phyloP scores from a whole-genome alignment of 2,113 vertebrate genomes.

The Triplophysa dalaica region DNA sequence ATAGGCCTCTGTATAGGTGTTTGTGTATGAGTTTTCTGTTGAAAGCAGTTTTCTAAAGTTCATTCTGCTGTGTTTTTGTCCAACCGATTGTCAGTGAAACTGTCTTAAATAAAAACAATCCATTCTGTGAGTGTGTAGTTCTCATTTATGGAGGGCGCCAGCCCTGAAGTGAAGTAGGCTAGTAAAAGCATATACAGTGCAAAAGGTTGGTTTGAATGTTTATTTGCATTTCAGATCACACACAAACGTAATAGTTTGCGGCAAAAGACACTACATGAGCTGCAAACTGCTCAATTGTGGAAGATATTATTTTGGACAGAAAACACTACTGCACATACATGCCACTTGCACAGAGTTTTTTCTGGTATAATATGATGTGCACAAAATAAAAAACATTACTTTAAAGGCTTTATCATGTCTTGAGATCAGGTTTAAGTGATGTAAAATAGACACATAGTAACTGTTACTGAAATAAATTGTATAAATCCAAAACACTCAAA shows the following conservation, averaged over 20 bases:
- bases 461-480: neutral
- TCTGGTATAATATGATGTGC: neutral
- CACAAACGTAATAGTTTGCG: neutral
- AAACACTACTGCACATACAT: neutral
- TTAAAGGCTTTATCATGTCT: neutral
- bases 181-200: neutral
- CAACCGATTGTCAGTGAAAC: neutral
- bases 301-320: neutral
- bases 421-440: no score
- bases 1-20: neutral
- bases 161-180: neutral
- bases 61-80: conserved; percentile 2
- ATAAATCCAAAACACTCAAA: neutral
- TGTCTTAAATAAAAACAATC: conserved; percentile 3
- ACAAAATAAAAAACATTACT: no score
- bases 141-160: neutral
- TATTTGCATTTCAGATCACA: neutral
- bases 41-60: conserved; percentile 6
- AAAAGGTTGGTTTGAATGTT: neutral
- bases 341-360: neutral
- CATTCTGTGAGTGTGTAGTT: neutral
- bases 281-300: neutral
- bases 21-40: conserved; percentile 25
- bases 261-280: neutral
- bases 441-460: neutral